These are phyloP conservation scores for Hydrochoerus hydrochaeris DNA, from an alignment of 2,113 vertebrate genomes.

Conservation along the genomic window DNA sequence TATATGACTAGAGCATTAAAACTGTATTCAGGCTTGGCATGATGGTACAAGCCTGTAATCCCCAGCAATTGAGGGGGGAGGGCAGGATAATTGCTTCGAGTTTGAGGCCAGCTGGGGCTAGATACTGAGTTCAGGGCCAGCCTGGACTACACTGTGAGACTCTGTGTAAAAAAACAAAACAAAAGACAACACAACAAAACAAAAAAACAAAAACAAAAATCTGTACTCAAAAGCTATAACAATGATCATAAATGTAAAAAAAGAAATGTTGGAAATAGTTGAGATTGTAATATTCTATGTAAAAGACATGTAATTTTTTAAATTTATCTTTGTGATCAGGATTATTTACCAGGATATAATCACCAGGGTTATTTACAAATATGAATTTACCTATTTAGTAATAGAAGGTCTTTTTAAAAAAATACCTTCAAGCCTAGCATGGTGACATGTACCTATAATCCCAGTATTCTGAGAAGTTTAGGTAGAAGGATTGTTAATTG, in stretches of 20 bases:
- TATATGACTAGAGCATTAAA: not conserved
- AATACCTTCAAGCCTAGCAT: not conserved
- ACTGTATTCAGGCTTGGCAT: not conserved
- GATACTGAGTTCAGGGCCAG: not conserved
- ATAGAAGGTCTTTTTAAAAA: not conserved
- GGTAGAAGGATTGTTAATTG: not conserved
- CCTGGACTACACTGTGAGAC: no score
- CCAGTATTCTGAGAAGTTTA: not conserved
- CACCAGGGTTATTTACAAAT: not conserved
- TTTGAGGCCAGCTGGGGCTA: not conserved
- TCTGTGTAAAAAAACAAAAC: no score
- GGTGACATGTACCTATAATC: not conserved
- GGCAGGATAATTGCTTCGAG: not conserved
- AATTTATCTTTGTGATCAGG: constrained; percentile 17
- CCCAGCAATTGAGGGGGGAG: not conserved
- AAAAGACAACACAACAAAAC: not conserved
- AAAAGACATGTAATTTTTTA: not conserved
- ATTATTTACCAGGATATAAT: not conserved
- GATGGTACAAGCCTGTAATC: not conserved
- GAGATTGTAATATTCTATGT: constrained; percentile 27
- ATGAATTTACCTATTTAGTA: not conserved
- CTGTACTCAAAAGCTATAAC: no score
- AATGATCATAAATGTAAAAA: not conserved
- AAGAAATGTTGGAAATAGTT: not conserved
- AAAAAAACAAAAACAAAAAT: not conserved